Base-by-base conservation (phyloP, 2,797 vertebrate genomes). In the Acipenser transmontanus region DNA sequence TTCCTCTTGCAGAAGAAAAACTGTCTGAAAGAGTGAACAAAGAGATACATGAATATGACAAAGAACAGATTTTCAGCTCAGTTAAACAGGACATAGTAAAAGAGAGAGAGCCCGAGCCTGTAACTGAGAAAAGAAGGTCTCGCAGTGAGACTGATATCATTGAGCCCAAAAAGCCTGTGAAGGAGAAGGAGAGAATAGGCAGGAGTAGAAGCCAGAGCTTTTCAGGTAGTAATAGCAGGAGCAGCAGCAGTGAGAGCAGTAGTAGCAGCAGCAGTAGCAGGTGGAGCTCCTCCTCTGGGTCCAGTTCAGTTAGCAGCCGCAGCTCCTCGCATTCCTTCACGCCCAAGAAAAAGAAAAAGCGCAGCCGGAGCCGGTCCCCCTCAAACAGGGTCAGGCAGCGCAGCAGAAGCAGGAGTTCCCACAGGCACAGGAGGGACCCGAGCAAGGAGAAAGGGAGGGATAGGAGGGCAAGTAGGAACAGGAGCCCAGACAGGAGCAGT, bases 261-360 rank as follows among this genome's bases (percentile, higher is more conserved):
- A 90, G 86, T 71, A 87, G 84, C 69, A 82, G 79, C 66, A 96
- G 93, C 83, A 96, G 93, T 83, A 93, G 86, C 50, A 89, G 79
- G 0, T 93, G 94, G 60, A 97, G 94, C 61, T 96, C 93, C 47
- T 94, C 95, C 0, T 98, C 94, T 1, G 96, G 94, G 20, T 93
- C 87, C 8, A 95, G 95, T 73, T 94, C 95, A 34, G 88, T 85
- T 17, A 96, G 94, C 49, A 97, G 93, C 65, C 92, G 86, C 68
- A 94, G 94, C 71, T 97, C 96, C 67, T 97, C 95, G 0, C 90
- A 81, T 69, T 96, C 95, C 61, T 96, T 94, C 67, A 95, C 89
- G 74, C 89, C 89, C 56, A 91, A 95, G 62, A 93, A 94, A 13
- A 92, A 88, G 74, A 91, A 94, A 81, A 98, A 95, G 67, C 91